These are phyloP conservation scores for Noctuana brunneofusca DNA, from an alignment of 2,888 invertebrate species.

Conservation along the genomic window DNA sequence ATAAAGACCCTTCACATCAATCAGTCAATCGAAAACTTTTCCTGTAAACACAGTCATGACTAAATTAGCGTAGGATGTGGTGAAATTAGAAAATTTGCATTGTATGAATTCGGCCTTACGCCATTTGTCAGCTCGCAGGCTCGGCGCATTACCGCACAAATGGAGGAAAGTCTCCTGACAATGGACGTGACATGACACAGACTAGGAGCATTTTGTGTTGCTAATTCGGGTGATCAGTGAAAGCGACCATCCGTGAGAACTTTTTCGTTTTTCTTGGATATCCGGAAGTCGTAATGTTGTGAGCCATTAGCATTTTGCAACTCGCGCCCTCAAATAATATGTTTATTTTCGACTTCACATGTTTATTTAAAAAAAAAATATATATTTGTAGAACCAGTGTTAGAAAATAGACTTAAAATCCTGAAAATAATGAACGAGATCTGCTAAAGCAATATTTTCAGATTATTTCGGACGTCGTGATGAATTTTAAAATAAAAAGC, in stretches of 20 bases:
- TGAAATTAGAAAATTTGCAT: constrained; percentile 31
- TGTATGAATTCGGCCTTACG: constrained; percentile 23
- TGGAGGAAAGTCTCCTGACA: constrained; percentile 28
- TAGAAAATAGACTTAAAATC: too few species aligned
- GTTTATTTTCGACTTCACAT: too few species aligned
- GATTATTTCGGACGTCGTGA: too few species aligned
- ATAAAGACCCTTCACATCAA: constrained; percentile 14
- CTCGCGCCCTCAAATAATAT: not conserved
- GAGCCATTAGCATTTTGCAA: constrained; percentile 4
- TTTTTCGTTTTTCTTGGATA: constrained; percentile 26
- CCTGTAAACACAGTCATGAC: constrained; percentile 15
- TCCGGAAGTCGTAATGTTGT: constrained; percentile 28
- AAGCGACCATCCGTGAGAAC: constrained; percentile 31
- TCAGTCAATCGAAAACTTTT: constrained; percentile 12
- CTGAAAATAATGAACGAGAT: too few species aligned
- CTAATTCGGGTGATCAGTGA: constrained; percentile 34
- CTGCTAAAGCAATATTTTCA: too few species aligned
- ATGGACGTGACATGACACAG: constrained; percentile 28
- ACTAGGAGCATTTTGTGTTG: constrained; percentile 33
- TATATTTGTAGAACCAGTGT: too few species aligned
- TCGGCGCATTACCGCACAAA: constrained; percentile 25
- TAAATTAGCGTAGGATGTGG: constrained; percentile 17
- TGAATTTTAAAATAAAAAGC: too few species aligned
- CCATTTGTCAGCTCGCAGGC: constrained; percentile 21
- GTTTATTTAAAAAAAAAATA: not conserved